These are phyloP conservation scores for Paracanthobrama guichenoti DNA, from an alignment of 2,113 vertebrate species.

Conservation along the genomic window DNA sequence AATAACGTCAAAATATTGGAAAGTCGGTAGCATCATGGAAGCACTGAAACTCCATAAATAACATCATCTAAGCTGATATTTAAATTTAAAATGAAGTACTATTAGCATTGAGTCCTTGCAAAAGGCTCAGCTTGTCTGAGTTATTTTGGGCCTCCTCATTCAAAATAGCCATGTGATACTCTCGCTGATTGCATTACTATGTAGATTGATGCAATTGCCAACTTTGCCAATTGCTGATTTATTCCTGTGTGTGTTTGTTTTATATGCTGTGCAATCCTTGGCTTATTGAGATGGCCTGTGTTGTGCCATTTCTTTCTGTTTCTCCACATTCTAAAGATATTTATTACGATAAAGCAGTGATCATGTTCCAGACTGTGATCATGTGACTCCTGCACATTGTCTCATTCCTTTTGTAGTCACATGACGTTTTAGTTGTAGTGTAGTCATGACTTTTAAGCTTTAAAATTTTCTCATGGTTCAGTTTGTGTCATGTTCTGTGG, in stretches of 20 bases:
- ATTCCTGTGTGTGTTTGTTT: conserved; percentile 48
- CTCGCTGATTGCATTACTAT: conserved; percentile 62
- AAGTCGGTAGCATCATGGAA: conserved; percentile 10
- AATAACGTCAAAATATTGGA: conserved; percentile 36
- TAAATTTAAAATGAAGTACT: conserved; percentile 55
- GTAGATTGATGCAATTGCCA: conserved; percentile 51
- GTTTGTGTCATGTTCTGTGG: not conserved
- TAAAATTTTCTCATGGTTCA: not conserved
- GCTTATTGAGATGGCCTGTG: conserved; percentile 12
- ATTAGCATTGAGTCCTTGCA: conserved; percentile 43
- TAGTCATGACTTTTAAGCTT: not conserved
- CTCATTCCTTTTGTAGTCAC: not conserved
- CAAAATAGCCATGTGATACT: conserved; percentile 44
- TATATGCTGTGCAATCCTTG: not conserved
- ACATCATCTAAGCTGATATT: conserved; percentile 51
- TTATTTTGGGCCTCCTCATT: conserved; percentile 48
- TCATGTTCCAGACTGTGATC: not conserved
- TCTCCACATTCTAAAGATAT: not conserved
- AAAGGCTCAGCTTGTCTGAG: conserved; percentile 40
- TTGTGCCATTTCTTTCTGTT: not conserved
- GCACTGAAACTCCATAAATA: conserved; percentile 33
- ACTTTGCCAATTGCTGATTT: conserved; percentile 47
- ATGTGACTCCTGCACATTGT: not conserved
- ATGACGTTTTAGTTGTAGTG: not conserved
- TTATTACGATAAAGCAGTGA: not conserved